Evolutionary conservation across 2,113 vertebrate genomes (phyloP).

Genomic region (Daubentonia madagascariensis): DNA sequence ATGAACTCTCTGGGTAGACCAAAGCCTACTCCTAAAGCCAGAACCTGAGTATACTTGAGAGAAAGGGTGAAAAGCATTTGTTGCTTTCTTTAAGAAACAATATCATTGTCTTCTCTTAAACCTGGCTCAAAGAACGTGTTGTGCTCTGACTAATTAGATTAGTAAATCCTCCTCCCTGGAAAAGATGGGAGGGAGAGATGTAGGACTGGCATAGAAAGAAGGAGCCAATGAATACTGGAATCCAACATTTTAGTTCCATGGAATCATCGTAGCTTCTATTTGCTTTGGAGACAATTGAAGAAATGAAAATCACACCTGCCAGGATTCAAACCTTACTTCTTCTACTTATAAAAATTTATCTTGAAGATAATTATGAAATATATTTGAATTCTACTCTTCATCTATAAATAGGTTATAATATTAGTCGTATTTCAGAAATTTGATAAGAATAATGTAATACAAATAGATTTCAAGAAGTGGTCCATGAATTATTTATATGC

Average conservation of each 20-base stretch:
- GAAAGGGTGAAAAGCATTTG: accelerated
- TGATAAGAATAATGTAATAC: neutral
- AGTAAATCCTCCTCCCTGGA: neutral
- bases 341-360: neutral
- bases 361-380: neutral
- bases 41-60: neutral
- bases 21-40: neutral
- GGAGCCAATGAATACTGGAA: neutral
- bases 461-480: neutral
- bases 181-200: neutral
- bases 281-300: neutral
- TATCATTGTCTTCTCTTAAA: neutral
- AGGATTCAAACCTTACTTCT: neutral
- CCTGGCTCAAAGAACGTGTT: neutral
- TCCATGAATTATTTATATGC: neutral
- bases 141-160: neutral
- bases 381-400: neutral
- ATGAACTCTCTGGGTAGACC: neutral
- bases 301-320: neutral
- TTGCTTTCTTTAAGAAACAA: neutral
- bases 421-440: neutral
- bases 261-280: neutral
- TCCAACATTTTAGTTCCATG: neutral
- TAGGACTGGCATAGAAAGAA: neutral
- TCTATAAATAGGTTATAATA: neutral